Evolutionary conservation across 2,888 invertebrate genomes (phyloP).

Genomic region (Cremastobaeus sp.): DNA sequence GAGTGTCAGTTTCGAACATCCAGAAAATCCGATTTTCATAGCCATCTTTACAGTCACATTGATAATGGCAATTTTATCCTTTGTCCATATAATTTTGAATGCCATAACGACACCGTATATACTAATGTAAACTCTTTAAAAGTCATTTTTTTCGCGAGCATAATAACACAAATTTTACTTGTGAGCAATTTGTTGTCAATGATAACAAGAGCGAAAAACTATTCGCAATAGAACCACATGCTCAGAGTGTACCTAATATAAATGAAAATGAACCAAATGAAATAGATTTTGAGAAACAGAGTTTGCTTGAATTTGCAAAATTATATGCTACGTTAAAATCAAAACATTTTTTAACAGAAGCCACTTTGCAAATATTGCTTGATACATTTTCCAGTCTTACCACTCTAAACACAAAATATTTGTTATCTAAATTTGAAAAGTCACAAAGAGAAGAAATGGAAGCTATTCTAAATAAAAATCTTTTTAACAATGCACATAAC

Average conservation of each 20-base stretch:
- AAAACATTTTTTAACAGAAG: slow-evolving; percentile 25
- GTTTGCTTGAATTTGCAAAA: slow-evolving; percentile 10
- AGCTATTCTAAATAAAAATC: slow-evolving; percentile 22
- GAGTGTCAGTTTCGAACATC: slow-evolving; percentile 25
- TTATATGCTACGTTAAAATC: slow-evolving; percentile 27
- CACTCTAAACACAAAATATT: slow-evolving; percentile 26
- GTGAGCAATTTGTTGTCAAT: background rate
- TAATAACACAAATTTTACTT: background rate
- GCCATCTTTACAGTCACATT: slow-evolving; percentile 26
- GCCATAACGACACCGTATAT: background rate
- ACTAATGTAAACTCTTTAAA: slow-evolving; percentile 15
- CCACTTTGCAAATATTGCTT: slow-evolving; percentile 10
- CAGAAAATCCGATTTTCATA: slow-evolving; percentile 17
- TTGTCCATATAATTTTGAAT: slow-evolving; percentile 19
- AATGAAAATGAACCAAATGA: background rate
- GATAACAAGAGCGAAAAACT: background rate
- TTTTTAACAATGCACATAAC: slow-evolving; percentile 19
- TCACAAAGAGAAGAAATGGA: slow-evolving; percentile 2
- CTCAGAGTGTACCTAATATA: too few relatives aligned
- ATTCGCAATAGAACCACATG: too few relatives aligned
- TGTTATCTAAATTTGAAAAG: slow-evolving; percentile 8
- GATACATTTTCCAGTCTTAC: slow-evolving; percentile 8
- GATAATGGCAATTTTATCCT: slow-evolving; percentile 11
- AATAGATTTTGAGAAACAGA: slow-evolving; percentile 9
- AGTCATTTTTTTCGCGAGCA: slow-evolving; percentile 20